phyloP scores from a whole-genome alignment of 2,797 vertebrate species.

The Paguma larvata region DNA sequence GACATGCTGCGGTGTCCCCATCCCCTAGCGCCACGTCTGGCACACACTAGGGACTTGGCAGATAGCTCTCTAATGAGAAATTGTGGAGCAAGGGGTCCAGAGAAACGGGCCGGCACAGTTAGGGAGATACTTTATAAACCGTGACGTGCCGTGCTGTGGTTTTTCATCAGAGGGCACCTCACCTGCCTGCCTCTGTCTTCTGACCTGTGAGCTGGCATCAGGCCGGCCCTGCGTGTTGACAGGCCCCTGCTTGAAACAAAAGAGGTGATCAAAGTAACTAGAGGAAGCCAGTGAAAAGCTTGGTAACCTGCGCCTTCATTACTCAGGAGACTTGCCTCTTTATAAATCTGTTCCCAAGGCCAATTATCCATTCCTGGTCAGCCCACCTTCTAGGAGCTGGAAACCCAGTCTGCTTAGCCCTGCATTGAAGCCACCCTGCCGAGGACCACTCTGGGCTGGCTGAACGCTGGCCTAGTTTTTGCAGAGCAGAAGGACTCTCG shows the following conservation, averaged over 20 bases:
- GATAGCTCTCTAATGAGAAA: not conserved
- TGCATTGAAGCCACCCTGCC: not conserved
- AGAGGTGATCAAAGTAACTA: not conserved
- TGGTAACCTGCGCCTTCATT: fast-evolving
- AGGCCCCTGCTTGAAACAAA: not conserved
- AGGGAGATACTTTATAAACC: not conserved
- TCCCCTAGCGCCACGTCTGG: fast-evolving
- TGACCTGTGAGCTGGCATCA: not conserved
- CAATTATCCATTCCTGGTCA: constrained; percentile 24
- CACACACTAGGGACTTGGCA: too few relatives aligned
- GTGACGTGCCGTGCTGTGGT: fast-evolving
- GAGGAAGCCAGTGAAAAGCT: not conserved
- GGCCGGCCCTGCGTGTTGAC: fast-evolving
- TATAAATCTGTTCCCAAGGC: not conserved
- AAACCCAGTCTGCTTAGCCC: constrained; percentile 83
- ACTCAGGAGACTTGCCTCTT: not conserved
- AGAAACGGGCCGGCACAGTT: not conserved
- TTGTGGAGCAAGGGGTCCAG: too few relatives aligned
- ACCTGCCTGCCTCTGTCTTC: not conserved
- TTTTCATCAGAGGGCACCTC: not conserved
- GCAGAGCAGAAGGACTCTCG: not conserved
- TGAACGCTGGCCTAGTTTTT: constrained; percentile 33
- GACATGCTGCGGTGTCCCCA: fast-evolving
- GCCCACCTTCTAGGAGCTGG: constrained; percentile 56
- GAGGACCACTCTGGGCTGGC: not conserved